A percentile compares a stretch with the other conserved stretches of the same genome.
These are phyloP conservation scores for Acrobasis repandana DNA, from an alignment of 2,888 invertebrate genomes.

Conservation along the genomic window DNA sequence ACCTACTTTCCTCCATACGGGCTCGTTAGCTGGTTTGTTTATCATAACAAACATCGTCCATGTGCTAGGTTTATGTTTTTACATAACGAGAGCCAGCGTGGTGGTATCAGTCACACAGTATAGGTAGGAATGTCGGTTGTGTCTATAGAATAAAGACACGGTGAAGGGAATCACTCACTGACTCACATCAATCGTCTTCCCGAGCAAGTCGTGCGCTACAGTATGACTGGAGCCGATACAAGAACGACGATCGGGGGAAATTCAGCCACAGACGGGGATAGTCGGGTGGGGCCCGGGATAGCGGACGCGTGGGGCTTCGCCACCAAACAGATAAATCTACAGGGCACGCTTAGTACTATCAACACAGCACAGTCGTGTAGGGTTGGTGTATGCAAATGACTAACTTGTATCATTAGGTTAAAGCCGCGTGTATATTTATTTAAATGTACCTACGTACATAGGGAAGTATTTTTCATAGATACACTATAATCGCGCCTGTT, in stretches of 20 bases:
- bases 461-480: too few species aligned
- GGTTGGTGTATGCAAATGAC: background rate
- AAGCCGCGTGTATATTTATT: too few species aligned
- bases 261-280: background rate
- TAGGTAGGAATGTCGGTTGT: slow-evolving; percentile 10
- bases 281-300: slow-evolving; percentile 11
- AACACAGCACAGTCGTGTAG: slow-evolving; percentile 1
- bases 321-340: slow-evolving; percentile 9
- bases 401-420: background rate
- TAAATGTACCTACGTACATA: too few species aligned
- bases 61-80: background rate
- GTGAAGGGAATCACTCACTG: slow-evolving; percentile 9
- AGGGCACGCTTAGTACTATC: slow-evolving; percentile 10
- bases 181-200: slow-evolving; percentile 6
- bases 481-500: too few species aligned
- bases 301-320: slow-evolving; percentile 3
- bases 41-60: slow-evolving; percentile 6
- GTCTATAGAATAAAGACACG: slow-evolving; percentile 9
- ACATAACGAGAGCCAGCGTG: slow-evolving; percentile 10
- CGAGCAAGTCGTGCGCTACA: background rate
- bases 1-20: background rate
- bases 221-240: background rate
- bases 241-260: slow-evolving; percentile 12
- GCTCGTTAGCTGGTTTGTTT: background rate
- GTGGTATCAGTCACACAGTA: slow-evolving; percentile 9